Conservation (phyloP, 2,888 invertebrate genomes). For the Melinaea marsaeus region DNA sequence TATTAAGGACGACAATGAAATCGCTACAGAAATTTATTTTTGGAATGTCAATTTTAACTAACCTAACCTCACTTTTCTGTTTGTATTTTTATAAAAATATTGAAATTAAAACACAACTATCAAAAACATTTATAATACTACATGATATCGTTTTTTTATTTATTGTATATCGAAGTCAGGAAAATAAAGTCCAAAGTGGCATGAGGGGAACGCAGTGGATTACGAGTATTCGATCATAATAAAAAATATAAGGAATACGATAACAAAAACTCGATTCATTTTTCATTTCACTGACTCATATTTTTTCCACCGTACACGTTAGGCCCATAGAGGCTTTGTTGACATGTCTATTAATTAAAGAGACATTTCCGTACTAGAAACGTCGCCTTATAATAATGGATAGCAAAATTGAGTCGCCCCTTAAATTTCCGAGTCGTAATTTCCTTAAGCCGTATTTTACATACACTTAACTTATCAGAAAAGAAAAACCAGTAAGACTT, state of each 20-base stretch:
- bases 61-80: too few species aligned
- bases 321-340: constrained; percentile 20
- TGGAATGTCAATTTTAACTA: too few species aligned
- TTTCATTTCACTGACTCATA: constrained; percentile 25
- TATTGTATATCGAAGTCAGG: constrained; percentile 10
- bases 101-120: too few species aligned
- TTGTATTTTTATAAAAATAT: too few species aligned
- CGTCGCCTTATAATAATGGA: not conserved
- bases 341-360: constrained; percentile 28
- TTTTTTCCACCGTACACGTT: constrained; percentile 21
- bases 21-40: too few species aligned
- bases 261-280: constrained; percentile 25
- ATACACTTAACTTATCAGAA: constrained; percentile 10
- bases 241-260: constrained; percentile 22
- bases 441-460: too few species aligned
- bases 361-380: constrained; percentile 11
- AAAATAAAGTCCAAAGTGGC: constrained; percentile 14
- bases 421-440: too few species aligned
- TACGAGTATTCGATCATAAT: constrained; percentile 23
- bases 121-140: too few species aligned
- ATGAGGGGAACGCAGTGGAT: constrained; percentile 16
- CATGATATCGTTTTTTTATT: constrained; percentile 15
- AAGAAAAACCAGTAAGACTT: constrained; percentile 11
- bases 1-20: too few species aligned
- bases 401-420: not conserved